Evolutionary conservation across 2,113 vertebrate genomes (phyloP), one percentile per base, ranked within the genome.

Genomic region (Xenotilapia longispinis): DNA sequence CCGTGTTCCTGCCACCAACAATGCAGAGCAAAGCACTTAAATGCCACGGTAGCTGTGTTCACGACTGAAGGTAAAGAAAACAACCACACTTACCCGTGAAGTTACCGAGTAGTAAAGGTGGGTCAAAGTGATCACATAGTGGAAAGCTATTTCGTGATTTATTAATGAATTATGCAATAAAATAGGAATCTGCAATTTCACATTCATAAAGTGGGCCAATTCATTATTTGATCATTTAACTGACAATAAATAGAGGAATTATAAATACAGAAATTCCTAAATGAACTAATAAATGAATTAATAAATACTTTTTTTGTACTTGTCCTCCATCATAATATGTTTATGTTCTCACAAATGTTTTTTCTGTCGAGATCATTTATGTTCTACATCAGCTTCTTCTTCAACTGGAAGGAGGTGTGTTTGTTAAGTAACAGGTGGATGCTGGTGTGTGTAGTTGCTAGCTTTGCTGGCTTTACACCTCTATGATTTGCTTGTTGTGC

Each of bases 141-240:
- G 60, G 33, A 38, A 65, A 13, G 60, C 10, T 38, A 5, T 70
- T 70, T 70, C 4, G 3, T 70, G 12, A 70, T 9, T 70, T 70
- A 70, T 23, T 23, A 23, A 42, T 42, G 7, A 70, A 42, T 70
- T 23, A 23, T 23, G n/a, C 12, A 70, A 70, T 70, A 42, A 70
- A 42, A 14, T 70, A 42, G 40, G 36, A 14, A 42, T 23, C 11
- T 14, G 65, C 13, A 42, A 70, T 15, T 70, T 42, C 38, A 42
- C 12, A 0, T 42, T 42, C 21, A 42, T 42, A 70, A 70, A 70
- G 12, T 21, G 1, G 0, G 2, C 0, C 11, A 21, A 13, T 65
- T 70, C n/a, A 42, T 42, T 0, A 70, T 70, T 1, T 42, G 36
- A 40, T 42, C 7, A 2, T 70, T 70, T 70, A 42, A 42, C 21